These are phyloP conservation scores for Sardina pilchardus DNA, from an alignment of 2,113 vertebrate genomes.

Conservation along the genomic window DNA sequence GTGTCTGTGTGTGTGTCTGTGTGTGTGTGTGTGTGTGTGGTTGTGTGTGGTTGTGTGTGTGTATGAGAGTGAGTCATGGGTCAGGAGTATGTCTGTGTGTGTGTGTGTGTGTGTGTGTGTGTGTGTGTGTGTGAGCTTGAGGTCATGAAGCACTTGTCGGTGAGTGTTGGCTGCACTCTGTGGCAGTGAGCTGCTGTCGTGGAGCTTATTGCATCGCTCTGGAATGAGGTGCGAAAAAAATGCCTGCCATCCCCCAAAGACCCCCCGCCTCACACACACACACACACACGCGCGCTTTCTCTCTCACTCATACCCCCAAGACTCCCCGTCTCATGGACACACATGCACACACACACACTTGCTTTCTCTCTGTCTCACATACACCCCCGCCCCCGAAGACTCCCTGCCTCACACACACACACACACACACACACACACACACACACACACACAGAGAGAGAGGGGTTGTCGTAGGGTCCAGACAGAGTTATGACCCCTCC, in stretches of 20 bases:
- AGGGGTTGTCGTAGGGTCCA: not conserved
- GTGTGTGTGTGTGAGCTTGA: not conserved
- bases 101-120: not conserved
- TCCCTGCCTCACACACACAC: not conserved
- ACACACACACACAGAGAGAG: conserved; percentile 22
- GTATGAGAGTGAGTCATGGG: not conserved
- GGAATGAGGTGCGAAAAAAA: conserved; percentile 66
- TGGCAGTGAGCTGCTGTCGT: conserved; percentile 41
- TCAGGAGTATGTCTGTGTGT: not conserved
- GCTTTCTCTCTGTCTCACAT: no score
- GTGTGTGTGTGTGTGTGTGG: not conserved
- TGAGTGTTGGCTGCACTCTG: conserved; percentile 41
- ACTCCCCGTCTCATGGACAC: not conserved
- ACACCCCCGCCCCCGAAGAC: no score
- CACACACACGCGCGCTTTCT: not conserved
- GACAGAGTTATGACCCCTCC: conserved; percentile 49
- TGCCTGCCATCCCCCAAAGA: conserved; percentile 51
- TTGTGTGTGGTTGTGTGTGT: not conserved
- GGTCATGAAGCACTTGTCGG: conserved; percentile 17
- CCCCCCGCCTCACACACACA: not conserved
- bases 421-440: conserved; percentile 12
- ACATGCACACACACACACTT: not conserved
- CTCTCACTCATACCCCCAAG: conserved; percentile 24
- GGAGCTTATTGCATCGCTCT: conserved; percentile 60
- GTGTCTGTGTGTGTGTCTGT: no score